Conservation (phyloP, 2,797 vertebrate genomes). For the Balearica regulorum region DNA sequence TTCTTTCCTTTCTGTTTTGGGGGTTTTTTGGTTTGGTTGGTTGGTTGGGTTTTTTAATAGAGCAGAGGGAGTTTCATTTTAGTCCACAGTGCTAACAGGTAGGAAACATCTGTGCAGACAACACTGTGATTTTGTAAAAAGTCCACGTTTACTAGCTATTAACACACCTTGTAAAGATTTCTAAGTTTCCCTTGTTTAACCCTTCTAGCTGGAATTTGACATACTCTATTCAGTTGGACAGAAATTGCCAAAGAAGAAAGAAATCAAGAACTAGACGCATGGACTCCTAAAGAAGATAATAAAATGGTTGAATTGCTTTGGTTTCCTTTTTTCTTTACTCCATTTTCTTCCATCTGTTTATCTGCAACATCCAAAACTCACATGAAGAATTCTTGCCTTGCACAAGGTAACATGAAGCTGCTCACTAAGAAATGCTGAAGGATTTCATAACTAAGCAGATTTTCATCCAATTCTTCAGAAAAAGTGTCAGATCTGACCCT, state of each 20-base stretch:
- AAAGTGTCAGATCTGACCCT: background rate
- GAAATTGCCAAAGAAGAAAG: background rate
- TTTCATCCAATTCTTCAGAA: background rate
- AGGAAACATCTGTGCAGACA: background rate
- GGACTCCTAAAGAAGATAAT: background rate
- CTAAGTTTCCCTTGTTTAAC: background rate
- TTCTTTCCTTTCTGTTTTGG: background rate
- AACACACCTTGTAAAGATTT: background rate
- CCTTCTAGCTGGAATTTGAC: background rate
- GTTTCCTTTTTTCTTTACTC: background rate
- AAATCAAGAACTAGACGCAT: background rate
- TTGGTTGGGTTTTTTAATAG: too few relatives aligned
- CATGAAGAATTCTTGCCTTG: background rate
- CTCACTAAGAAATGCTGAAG: background rate
- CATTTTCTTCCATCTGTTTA: background rate
- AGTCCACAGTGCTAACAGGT: background rate
- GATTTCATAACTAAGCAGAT: background rate
- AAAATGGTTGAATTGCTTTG: background rate
- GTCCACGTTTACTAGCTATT: background rate
- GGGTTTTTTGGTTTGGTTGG: too few relatives aligned
- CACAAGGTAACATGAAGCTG: background rate
- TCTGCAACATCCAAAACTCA: background rate
- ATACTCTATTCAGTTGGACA: background rate
- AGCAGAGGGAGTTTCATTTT: background rate
- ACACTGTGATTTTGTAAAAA: background rate